Percentiles rank a stretch among this genome's conserved stretches.
These are phyloP conservation scores for Athene noctua DNA, from an alignment of 2,113 vertebrate species.

Conservation along the genomic window DNA sequence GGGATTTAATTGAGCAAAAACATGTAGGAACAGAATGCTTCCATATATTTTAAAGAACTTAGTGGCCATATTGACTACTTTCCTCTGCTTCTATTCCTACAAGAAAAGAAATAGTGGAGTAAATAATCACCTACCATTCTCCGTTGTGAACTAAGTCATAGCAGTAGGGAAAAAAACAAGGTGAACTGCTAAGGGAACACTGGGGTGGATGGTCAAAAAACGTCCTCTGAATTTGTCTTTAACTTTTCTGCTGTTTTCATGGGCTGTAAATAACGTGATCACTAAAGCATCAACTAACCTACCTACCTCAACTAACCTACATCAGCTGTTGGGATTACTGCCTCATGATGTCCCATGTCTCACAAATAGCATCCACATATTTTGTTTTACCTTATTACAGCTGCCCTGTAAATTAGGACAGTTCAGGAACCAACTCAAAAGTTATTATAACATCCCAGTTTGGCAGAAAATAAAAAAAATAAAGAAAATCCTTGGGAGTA, in stretches of 20 bases:
- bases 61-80: not conserved
- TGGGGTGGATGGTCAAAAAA: not conserved
- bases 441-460: not conserved
- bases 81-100: not conserved
- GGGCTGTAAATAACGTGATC: not conserved
- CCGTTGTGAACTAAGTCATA: not conserved
- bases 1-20: not conserved
- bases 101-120: not conserved
- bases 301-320: not conserved
- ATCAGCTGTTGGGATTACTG: not conserved
- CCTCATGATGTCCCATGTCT: not conserved
- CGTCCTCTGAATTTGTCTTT: not conserved
- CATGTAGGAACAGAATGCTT: not conserved
- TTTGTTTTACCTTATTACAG: not conserved
- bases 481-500: not conserved
- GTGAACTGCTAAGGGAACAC: not conserved
- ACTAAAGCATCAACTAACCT: not conserved
- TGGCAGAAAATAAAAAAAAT: not conserved
- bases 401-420: not conserved
- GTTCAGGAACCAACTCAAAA: not conserved
- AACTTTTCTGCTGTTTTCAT: not conserved
- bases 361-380: not conserved
- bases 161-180: not conserved
- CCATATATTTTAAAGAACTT: not conserved
- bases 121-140: not conserved